A percentile compares a stretch with the other conserved stretches of the same genome.
Evolutionary conservation across 2,797 vertebrate species (phyloP).

Genomic region (Leucoraja ocellata): DNA sequence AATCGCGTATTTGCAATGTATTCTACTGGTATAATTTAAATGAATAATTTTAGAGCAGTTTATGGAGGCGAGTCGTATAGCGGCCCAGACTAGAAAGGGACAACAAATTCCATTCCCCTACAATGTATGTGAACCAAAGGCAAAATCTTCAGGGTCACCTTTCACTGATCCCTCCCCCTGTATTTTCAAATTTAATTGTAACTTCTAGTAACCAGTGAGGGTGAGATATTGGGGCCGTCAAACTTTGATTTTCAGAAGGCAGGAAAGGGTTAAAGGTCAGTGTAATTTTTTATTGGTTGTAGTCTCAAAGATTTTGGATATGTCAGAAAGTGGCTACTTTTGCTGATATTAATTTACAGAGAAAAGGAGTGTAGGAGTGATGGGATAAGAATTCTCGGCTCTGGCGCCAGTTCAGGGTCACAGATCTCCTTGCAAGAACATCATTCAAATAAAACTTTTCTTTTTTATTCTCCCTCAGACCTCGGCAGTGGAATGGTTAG

Average conservation of each 20-base stretch:
- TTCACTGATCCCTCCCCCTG: background rate
- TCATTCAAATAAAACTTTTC: background rate
- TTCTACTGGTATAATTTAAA: no score
- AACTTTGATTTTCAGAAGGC: background rate
- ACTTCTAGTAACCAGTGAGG: background rate
- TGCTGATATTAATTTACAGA: slow-evolving; percentile 8
- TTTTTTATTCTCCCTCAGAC: background rate
- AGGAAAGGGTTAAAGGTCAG: background rate
- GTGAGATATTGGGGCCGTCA: background rate
- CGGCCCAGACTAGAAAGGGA: background rate
- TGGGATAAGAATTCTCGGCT: background rate
- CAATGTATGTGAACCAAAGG: background rate
- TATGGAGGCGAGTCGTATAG: background rate
- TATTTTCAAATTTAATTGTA: background rate
- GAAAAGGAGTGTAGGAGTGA: background rate
- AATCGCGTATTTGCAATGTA: background rate
- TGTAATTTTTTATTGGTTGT: background rate
- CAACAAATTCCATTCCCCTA: background rate
- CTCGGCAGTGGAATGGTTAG: background rate
- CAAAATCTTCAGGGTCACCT: background rate
- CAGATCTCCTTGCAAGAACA: background rate
- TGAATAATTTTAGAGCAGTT: background rate
- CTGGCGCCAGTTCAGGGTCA: slow-evolving; percentile 26
- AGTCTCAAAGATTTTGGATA: background rate
- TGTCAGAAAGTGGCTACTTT: background rate